Percentiles rank a stretch among this genome's conserved stretches.
Evolutionary conservation across 2,888 invertebrate genomes (phyloP).

Genomic region (Homarus gammarus): DNA sequence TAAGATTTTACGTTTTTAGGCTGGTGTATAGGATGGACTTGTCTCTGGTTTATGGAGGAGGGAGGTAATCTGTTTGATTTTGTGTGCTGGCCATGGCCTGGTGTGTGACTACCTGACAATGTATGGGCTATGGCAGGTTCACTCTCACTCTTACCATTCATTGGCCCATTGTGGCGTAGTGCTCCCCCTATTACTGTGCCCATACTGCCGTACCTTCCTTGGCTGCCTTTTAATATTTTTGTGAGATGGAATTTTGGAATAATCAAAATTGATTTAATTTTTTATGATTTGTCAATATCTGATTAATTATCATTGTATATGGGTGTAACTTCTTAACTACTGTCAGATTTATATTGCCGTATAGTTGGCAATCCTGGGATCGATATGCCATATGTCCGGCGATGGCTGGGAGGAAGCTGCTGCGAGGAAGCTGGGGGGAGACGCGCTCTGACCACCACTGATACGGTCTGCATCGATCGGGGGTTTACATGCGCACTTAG

Average conservation of each 20-base stretch:
- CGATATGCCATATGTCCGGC: constrained; percentile 72
- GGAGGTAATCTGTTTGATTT: too few relatives aligned
- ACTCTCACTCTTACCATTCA: constrained; percentile 35
- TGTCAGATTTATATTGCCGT: constrained; percentile 1
- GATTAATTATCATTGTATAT: too few relatives aligned
- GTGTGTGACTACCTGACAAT: constrained; percentile 18
- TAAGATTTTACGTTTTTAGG: too few relatives aligned
- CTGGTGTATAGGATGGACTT: too few relatives aligned
- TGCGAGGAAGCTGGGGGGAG: constrained; percentile 65
- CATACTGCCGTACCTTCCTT: background rate
- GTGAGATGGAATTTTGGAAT: background rate
- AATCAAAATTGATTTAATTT: background rate
- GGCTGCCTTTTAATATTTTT: constrained; percentile 5
- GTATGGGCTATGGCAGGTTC: constrained; percentile 5
- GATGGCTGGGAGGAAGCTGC: constrained; percentile 54
- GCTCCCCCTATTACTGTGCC: background rate
- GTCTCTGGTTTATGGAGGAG: too few relatives aligned
- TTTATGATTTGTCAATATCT: too few relatives aligned
- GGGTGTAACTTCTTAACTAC: background rate
- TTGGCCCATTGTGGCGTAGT: constrained; percentile 10
- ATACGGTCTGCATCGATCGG: constrained; percentile 71
- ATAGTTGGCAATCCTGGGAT: constrained; percentile 64
- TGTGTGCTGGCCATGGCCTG: background rate
- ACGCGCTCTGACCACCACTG: constrained; percentile 71
- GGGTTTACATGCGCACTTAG: constrained; percentile 74